Percentiles rank a stretch among this genome's conserved stretches.
Evolutionary conservation across 2,797 vertebrate genomes (phyloP).

Genomic region (Liasis olivaceus): DNA sequence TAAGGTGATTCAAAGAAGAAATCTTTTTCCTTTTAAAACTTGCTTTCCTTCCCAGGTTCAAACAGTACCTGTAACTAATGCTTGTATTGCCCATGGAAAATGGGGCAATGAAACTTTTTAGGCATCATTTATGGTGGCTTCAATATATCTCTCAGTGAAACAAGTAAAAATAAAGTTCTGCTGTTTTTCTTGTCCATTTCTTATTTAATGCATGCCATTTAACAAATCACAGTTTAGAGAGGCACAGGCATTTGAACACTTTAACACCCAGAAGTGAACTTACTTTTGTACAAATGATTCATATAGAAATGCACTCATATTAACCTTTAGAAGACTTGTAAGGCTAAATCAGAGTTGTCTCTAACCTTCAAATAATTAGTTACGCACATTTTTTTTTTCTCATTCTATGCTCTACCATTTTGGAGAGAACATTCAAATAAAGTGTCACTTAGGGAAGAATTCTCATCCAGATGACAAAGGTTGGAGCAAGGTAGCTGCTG

Average conservation of each 20-base stretch:
- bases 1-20: background rate
- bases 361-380: slow-evolving; percentile 44
- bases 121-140: background rate
- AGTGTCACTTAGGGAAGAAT: slow-evolving; percentile 73
- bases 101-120: background rate
- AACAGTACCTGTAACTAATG: background rate
- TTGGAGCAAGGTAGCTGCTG: slow-evolving; percentile 77
- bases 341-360: slow-evolving; percentile 56
- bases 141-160: background rate
- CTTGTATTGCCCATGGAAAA: background rate
- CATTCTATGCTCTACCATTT: slow-evolving; percentile 37
- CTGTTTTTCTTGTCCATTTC: background rate
- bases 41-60: background rate
- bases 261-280: background rate
- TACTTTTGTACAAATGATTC: background rate
- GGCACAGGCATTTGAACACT: background rate
- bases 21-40: background rate
- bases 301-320: background rate
- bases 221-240: background rate
- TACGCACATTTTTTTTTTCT: slow-evolving; percentile 14
- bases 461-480: slow-evolving; percentile 78
- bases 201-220: background rate
- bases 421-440: slow-evolving; percentile 62
- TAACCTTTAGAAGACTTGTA: slow-evolving; percentile 31
- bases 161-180: background rate